A percentile compares a stretch with the other conserved stretches of the same genome.
phyloP scores from a whole-genome alignment of 2,113 vertebrate genomes.

The Poeciliopsis prolifica region DNA sequence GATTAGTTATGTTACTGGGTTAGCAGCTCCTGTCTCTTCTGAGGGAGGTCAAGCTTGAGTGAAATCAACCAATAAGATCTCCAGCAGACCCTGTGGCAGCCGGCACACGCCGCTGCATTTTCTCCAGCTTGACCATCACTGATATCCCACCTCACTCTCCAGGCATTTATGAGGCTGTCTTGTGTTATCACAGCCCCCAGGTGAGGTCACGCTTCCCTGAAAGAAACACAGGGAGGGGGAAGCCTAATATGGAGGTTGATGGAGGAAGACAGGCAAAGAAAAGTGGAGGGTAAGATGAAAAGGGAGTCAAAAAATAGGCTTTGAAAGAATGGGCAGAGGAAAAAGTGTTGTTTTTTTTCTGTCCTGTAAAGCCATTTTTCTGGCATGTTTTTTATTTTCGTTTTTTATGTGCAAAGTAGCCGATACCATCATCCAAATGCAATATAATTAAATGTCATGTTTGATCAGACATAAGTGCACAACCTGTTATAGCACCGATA shows the following conservation, averaged over 20 bases:
- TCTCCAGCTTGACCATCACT: slow-evolving; percentile 12
- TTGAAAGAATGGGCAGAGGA: not conserved
- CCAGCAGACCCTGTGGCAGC: slow-evolving; percentile 36
- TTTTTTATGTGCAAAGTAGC: slow-evolving; percentile 15
- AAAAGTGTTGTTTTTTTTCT: not conserved
- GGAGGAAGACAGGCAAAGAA: slow-evolving; percentile 16
- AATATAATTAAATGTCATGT: not conserved
- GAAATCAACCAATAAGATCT: slow-evolving; percentile 60
- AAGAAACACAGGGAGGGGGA: slow-evolving; percentile 23
- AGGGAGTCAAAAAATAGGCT: slow-evolving; percentile 30
- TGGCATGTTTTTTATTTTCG: not conserved
- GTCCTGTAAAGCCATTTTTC: not conserved
- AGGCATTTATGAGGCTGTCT: slow-evolving; percentile 43
- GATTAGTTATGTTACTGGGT: slow-evolving; percentile 39
- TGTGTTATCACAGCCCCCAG: slow-evolving; percentile 54
- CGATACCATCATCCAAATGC: not conserved
- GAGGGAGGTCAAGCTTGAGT: slow-evolving; percentile 65
- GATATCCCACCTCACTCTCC: slow-evolving; percentile 35
- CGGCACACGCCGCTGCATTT: slow-evolving; percentile 42
- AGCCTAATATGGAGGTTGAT: slow-evolving; percentile 34
- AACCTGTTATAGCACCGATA: slow-evolving; percentile 23
- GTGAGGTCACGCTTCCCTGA: slow-evolving; percentile 44
- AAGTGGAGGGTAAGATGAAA: slow-evolving; percentile 4
- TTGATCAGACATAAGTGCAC: slow-evolving; percentile 15
- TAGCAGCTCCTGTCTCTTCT: slow-evolving; percentile 28